phyloP scores from a whole-genome alignment of 2,888 invertebrate species.

The Rhimphoctona megacephalus region DNA sequence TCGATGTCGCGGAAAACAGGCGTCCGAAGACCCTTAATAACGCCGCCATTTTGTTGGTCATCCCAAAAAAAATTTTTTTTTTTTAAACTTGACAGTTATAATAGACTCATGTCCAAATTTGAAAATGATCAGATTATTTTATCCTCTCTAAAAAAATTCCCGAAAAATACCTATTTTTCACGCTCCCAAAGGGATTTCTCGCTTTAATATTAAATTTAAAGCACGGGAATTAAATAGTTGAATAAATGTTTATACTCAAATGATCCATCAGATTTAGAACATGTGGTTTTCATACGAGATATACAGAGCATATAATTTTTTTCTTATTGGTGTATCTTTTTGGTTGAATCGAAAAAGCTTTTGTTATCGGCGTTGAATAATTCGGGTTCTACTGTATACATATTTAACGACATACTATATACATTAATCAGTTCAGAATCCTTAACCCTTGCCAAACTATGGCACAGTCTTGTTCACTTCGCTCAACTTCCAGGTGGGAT shows the following conservation, averaged over 20 bases:
- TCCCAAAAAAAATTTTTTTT: too few relatives aligned
- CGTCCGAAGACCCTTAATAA: too few relatives aligned
- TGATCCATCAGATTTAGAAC: background rate
- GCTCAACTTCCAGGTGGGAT: slow-evolving; percentile 20
- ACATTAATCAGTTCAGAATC: background rate
- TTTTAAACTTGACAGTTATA: too few relatives aligned
- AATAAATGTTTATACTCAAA: background rate
- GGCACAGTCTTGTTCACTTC: background rate
- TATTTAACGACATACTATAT: background rate
- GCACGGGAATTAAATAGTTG: background rate
- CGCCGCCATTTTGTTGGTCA: too few relatives aligned
- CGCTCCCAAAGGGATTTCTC: too few relatives aligned
- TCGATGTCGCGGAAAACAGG: too few relatives aligned
- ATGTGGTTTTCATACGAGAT: too few relatives aligned
- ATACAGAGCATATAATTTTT: background rate
- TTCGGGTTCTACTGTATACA: background rate
- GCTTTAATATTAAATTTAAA: too few relatives aligned
- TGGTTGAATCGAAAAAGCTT: background rate
- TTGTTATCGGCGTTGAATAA: background rate
- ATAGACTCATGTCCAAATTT: too few relatives aligned
- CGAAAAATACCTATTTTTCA: too few relatives aligned
- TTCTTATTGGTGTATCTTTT: background rate
- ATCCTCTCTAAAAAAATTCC: too few relatives aligned
- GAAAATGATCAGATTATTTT: too few relatives aligned
- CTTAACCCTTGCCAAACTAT: slow-evolving; percentile 15